Conservation (phyloP, 2,113 vertebrate species). For the Nibea albiflora region DNA sequence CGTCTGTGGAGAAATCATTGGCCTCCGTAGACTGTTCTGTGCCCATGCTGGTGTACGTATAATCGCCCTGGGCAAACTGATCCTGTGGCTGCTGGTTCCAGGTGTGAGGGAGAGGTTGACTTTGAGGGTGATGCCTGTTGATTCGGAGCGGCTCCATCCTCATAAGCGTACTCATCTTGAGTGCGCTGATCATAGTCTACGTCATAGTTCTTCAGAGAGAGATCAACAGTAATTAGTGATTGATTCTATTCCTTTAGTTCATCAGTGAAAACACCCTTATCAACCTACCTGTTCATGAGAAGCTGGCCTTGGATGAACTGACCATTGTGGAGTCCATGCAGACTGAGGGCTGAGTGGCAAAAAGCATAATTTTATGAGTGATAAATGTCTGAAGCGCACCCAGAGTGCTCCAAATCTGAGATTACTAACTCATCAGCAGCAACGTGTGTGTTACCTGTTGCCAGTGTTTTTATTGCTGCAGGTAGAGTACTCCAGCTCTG, state of each 20-base stretch:
- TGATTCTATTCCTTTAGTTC: neutral
- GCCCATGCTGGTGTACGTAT: conserved; percentile 70
- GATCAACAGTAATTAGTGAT: neutral
- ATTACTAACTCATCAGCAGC: neutral
- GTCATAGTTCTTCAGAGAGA: conserved; percentile 76
- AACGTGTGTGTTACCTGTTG: conserved; percentile 80
- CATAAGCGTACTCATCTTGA: conserved; percentile 78
- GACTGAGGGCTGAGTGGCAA: conserved; percentile 79
- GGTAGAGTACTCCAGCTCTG: conserved; percentile 83
- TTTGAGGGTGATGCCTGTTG: conserved; percentile 66
- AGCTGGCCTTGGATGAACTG: conserved; percentile 72
- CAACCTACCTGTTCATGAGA: conserved; percentile 81
- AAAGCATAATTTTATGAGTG: neutral
- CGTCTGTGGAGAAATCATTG: conserved; percentile 79
- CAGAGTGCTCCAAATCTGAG: neutral
- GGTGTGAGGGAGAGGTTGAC: conserved; percentile 72
- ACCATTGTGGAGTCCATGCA: conserved; percentile 84
- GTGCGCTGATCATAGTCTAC: conserved; percentile 69
- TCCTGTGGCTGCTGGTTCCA: conserved; percentile 84
- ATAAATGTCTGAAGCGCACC: neutral
- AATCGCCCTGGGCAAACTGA: conserved; percentile 78
- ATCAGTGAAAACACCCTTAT: conserved; percentile 1
- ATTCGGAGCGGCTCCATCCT: conserved; percentile 63
- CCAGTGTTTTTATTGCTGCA: conserved; percentile 83
- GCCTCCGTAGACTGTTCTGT: conserved; percentile 76